Evolutionary conservation across 2,113 vertebrate species (phyloP).

Genomic region (Sorex araneus): DNA sequence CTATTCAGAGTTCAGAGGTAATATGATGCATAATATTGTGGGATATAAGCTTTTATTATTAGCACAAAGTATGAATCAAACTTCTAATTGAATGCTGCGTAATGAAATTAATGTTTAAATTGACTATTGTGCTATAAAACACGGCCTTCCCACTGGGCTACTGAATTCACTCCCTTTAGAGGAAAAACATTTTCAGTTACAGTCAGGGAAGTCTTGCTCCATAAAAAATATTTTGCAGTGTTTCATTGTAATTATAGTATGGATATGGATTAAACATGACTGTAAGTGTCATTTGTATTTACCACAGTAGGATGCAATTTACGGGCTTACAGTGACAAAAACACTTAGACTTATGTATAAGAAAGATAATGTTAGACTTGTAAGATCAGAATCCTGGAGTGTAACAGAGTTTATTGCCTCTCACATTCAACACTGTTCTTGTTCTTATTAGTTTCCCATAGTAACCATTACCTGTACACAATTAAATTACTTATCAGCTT

Average conservation of each 20-base stretch:
- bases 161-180: slow-evolving; percentile 5
- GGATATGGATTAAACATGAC: slow-evolving; percentile 53
- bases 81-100: slow-evolving; percentile 27
- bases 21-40: slow-evolving; percentile 5
- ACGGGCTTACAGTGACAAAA: slow-evolving; percentile 34
- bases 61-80: slow-evolving; percentile 14
- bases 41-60: slow-evolving; percentile 31
- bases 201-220: neutral
- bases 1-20: neutral
- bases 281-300: slow-evolving; percentile 68
- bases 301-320: slow-evolving; percentile 65
- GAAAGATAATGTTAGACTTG: slow-evolving; percentile 64
- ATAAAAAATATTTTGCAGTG: slow-evolving; percentile 47
- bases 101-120: slow-evolving; percentile 38
- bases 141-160: neutral
- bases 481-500: slow-evolving; percentile 69
- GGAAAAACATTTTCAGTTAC: slow-evolving; percentile 26
- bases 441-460: slow-evolving; percentile 49
- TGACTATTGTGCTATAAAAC: neutral
- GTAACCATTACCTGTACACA: slow-evolving; percentile 52
- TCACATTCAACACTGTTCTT: slow-evolving; percentile 42
- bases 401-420: slow-evolving; percentile 62
- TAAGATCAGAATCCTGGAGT: slow-evolving; percentile 62
- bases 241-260: slow-evolving; percentile 65
- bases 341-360: slow-evolving; percentile 49